Percentiles rank a stretch among this genome's conserved stretches.
These are phyloP conservation scores for Drosophila macrospina DNA, from an alignment of 2,888 invertebrate genomes.

Conservation along the genomic window DNA sequence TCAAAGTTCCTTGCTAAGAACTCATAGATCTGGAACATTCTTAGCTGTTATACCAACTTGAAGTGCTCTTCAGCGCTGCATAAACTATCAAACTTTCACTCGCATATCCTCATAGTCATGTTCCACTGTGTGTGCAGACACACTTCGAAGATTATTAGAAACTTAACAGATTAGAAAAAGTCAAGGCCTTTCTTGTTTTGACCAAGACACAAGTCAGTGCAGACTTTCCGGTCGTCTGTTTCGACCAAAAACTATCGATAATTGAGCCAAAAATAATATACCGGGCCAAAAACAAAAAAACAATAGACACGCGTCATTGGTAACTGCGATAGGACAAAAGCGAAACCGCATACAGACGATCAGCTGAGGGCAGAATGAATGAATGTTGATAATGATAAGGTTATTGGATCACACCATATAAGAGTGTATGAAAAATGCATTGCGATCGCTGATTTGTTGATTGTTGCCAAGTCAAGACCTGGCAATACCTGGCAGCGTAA, in stretches of 20 bases:
- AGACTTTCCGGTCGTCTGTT: slow-evolving; percentile 1
- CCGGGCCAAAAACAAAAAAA: no score
- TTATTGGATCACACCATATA: slow-evolving; percentile 23
- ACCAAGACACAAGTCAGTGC: slow-evolving; percentile 18
- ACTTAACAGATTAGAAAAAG: slow-evolving; percentile 23
- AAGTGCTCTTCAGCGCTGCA: no score
- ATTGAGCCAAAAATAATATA: background rate
- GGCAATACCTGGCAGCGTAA: background rate
- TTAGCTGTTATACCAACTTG: no score
- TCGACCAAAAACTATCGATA: slow-evolving; percentile 14
- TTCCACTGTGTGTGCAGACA: slow-evolving; percentile 9
- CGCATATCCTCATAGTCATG: slow-evolving; percentile 6
- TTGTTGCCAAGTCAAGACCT: slow-evolving; percentile 32
- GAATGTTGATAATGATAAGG: slow-evolving; percentile 26
- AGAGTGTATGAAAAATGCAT: slow-evolving; percentile 9
- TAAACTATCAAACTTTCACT: background rate
- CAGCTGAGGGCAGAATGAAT: slow-evolving; percentile 22
- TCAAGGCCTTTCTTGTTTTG: slow-evolving; percentile 31
- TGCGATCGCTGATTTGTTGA: slow-evolving; percentile 1
- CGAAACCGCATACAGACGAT: slow-evolving; percentile 8
- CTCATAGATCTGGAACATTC: no score
- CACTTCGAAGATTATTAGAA: slow-evolving; percentile 11
- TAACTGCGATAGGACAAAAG: slow-evolving; percentile 4
- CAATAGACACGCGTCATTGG: slow-evolving; percentile 9
- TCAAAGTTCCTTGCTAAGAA: no score